Percentiles rank a stretch among this genome's conserved stretches.
phyloP scores from a whole-genome alignment of 2,888 invertebrate species.

The Pilophorus perplexus region DNA sequence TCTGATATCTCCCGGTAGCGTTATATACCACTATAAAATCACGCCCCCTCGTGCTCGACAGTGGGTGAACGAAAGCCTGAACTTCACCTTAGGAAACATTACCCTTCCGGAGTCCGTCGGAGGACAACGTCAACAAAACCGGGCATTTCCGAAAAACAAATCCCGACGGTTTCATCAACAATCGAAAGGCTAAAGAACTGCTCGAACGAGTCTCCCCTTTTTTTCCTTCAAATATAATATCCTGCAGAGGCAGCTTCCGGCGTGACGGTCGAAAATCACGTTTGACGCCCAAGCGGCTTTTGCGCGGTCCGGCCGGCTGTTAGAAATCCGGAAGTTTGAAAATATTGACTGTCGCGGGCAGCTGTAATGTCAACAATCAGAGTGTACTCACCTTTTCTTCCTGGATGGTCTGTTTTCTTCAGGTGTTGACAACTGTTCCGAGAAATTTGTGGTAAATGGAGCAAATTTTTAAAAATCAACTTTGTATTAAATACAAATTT shows the following conservation, averaged over 20 bases:
- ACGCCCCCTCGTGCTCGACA: neutral
- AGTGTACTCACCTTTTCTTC: too few species aligned
- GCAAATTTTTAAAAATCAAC: too few species aligned
- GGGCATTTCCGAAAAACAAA: neutral
- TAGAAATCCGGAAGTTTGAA: too few species aligned
- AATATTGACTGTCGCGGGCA: too few species aligned
- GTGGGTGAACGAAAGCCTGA: neutral
- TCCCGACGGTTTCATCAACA: neutral
- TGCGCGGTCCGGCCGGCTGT: too few species aligned
- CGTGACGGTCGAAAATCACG: neutral
- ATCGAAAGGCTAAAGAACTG: too few species aligned
- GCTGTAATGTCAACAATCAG: too few species aligned
- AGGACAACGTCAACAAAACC: slow-evolving; percentile 5
- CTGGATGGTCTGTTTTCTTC: too few species aligned
- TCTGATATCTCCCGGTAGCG: neutral
- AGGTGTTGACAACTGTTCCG: too few species aligned
- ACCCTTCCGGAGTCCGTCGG: neutral
- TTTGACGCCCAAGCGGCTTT: neutral
- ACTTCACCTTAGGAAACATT: neutral
- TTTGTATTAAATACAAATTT: too few species aligned
- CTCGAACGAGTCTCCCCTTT: too few species aligned
- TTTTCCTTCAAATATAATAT: slow-evolving; percentile 37
- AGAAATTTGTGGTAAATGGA: too few species aligned
- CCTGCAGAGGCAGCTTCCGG: neutral
- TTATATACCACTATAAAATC: slow-evolving; percentile 22